Evolutionary conservation across 2,113 vertebrate species (phyloP).

Genomic region (Apteryx mantelli): DNA sequence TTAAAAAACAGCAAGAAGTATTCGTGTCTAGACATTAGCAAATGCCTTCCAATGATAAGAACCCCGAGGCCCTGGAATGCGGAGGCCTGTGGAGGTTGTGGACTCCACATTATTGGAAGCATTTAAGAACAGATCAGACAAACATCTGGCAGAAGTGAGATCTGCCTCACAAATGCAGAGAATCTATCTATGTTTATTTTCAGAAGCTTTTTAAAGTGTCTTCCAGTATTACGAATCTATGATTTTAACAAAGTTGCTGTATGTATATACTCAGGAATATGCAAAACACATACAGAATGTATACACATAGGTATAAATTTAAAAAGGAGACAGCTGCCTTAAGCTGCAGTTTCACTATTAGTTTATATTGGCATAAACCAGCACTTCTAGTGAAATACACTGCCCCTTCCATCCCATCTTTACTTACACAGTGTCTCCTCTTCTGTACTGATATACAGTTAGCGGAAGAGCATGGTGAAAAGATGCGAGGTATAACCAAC

Average conservation of each 20-base stretch:
- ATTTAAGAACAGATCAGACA: not conserved
- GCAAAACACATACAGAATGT: too few relatives aligned
- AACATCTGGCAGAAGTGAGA: not conserved
- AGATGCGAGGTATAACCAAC: accelerated
- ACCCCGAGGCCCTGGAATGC: not conserved
- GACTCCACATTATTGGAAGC: not conserved
- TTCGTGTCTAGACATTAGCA: not conserved
- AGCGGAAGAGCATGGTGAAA: not conserved
- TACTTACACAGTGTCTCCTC: not conserved
- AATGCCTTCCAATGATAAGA: not conserved
- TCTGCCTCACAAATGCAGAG: not conserved
- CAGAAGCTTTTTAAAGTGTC: not conserved
- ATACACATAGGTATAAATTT: too few relatives aligned
- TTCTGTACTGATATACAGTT: not conserved
- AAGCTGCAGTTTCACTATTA: too few relatives aligned
- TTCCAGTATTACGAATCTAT: not conserved
- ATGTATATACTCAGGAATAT: not conserved
- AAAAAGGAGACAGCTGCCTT: too few relatives aligned
- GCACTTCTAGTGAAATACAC: not conserved
- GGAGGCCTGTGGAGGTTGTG: not conserved
- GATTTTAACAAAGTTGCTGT: not conserved
- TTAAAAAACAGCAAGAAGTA: not conserved
- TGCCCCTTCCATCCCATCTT: not conserved
- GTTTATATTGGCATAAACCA: too few relatives aligned
- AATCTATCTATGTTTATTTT: not conserved